These are phyloP conservation scores for Amblyornis subalaris DNA, from an alignment of 2,113 vertebrate species.

Conservation along the genomic window DNA sequence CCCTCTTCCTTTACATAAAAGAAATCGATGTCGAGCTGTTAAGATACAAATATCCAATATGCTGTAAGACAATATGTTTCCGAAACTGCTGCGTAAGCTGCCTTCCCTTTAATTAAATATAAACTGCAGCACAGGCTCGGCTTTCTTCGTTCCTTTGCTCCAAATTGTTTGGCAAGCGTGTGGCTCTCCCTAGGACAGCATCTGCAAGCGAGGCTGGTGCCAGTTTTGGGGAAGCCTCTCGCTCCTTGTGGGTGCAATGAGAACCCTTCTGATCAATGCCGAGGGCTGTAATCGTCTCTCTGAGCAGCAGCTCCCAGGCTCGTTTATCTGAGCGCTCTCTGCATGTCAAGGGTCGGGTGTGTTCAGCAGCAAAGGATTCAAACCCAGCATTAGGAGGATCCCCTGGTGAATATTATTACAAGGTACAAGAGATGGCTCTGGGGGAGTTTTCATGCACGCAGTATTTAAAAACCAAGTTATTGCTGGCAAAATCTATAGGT, in stretches of 20 bases:
- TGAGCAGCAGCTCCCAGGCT: background rate
- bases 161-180: background rate
- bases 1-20: conserved; percentile 23
- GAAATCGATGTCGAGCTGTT: conserved; percentile 34
- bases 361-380: background rate
- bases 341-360: background rate
- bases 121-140: background rate
- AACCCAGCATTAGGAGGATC: background rate
- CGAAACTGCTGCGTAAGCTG: conserved; percentile 52
- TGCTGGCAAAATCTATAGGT: background rate
- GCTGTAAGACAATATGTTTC: conserved; percentile 52
- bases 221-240: background rate
- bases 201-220: background rate
- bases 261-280: background rate
- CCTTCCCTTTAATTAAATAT: conserved; percentile 55
- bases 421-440: background rate
- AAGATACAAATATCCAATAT: conserved; percentile 49
- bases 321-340: background rate
- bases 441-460: background rate
- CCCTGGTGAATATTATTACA: conserved; percentile 10
- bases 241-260: background rate
- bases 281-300: background rate
- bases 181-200: background rate
- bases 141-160: conserved; percentile 8
- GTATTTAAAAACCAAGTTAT: background rate